Conservation (phyloP, 2,888 invertebrate genomes). For the Syrista parreyssii region DNA sequence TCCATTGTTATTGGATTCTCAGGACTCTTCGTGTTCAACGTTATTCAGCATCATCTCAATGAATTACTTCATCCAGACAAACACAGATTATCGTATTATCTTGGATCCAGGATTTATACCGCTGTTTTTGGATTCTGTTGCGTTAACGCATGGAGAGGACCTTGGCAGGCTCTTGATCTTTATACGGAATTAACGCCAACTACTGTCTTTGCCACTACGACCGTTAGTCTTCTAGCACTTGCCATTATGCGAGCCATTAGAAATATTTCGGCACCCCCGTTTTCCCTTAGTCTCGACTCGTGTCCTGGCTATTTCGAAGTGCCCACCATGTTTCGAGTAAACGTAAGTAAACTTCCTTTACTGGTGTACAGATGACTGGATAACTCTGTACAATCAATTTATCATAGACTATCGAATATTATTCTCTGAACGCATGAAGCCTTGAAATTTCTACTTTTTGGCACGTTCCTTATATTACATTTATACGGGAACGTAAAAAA, state of each 20-base stretch:
- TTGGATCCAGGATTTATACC: slow-evolving; percentile 80
- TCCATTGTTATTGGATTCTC: slow-evolving; percentile 78
- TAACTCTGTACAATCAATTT: background rate
- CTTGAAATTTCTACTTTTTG: background rate
- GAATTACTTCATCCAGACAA: slow-evolving; percentile 77
- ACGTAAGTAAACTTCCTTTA: slow-evolving; percentile 72
- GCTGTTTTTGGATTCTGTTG: slow-evolving; percentile 81
- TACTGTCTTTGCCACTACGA: slow-evolving; percentile 74
- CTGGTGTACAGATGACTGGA: background rate
- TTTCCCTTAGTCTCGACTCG: slow-evolving; percentile 80
- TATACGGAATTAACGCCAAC: slow-evolving; percentile 72
- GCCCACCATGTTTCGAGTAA: slow-evolving; percentile 84
- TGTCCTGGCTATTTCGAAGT: slow-evolving; percentile 85
- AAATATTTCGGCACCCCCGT: slow-evolving; percentile 86
- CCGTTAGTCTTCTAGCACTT: slow-evolving; percentile 76
- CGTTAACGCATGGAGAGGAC: slow-evolving; percentile 89
- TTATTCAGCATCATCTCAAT: slow-evolving; percentile 70
- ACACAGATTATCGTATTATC: slow-evolving; percentile 76
- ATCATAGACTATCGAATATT: background rate
- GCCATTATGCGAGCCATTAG: slow-evolving; percentile 77
- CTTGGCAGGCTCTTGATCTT: slow-evolving; percentile 82
- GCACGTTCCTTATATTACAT: background rate
- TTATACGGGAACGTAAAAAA: background rate
- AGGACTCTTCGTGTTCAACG: slow-evolving; percentile 77
- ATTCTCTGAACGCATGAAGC: background rate